These are phyloP conservation scores for Oscheius onirici DNA, from an alignment of 2,888 invertebrate species.

Conservation along the genomic window DNA sequence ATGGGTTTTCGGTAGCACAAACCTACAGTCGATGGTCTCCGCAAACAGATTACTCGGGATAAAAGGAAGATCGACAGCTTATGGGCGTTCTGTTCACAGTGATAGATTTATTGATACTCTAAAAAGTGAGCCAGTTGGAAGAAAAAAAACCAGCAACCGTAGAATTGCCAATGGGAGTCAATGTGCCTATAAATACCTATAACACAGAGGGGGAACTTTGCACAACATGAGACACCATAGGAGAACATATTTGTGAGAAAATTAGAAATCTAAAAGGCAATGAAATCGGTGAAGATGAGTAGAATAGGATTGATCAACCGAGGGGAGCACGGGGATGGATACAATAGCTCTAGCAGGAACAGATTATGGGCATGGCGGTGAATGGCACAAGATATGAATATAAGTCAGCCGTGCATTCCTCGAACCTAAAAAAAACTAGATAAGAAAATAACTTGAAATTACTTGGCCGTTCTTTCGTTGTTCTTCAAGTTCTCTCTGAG, in stretches of 20 bases:
- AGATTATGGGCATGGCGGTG: neutral
- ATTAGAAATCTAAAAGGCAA: constrained; percentile 23
- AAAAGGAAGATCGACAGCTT: too few relatives aligned
- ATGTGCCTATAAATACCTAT: neutral
- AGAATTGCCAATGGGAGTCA: neutral
- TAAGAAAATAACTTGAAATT: neutral
- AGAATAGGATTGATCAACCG: constrained; percentile 1
- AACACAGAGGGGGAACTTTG: neutral
- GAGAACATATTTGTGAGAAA: constrained; percentile 27
- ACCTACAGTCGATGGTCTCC: too few relatives aligned
- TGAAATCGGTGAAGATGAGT: neutral
- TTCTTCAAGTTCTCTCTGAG: constrained; percentile 76
- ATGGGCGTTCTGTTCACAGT: too few relatives aligned
- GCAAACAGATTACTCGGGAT: too few relatives aligned
- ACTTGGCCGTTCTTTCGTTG: constrained; percentile 59
- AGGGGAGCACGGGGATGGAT: neutral
- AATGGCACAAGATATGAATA: neutral
- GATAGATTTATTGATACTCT: too few relatives aligned
- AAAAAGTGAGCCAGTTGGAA: too few relatives aligned
- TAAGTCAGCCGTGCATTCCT: constrained; percentile 18
- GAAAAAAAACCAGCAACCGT: too few relatives aligned
- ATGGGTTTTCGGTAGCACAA: too few relatives aligned
- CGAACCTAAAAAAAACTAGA: constrained; percentile 7
- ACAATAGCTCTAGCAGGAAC: neutral
- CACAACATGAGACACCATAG: constrained; percentile 25